A percentile compares a stretch with the other conserved stretches of the same genome.
Conservation (phyloP, 2,797 vertebrate genomes). For the Diglossa cyanea region DNA sequence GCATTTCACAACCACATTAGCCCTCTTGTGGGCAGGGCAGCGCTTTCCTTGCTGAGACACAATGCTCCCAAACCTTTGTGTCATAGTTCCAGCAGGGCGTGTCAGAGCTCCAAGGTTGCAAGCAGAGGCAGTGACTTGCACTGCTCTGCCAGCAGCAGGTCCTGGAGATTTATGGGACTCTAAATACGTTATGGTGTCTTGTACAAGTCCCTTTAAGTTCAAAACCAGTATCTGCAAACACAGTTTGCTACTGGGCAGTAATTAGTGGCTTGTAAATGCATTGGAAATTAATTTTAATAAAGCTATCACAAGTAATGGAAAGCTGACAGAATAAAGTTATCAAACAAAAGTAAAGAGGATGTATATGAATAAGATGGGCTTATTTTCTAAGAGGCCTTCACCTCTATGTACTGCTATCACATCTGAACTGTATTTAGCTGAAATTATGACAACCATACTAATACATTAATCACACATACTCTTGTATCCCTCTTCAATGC, state of each 20-base stretch:
- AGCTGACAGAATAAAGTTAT: background rate
- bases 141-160: background rate
- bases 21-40: background rate
- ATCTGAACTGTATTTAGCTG: background rate
- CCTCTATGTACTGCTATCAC: background rate
- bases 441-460: background rate
- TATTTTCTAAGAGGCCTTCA: background rate
- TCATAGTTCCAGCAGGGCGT: fast-evolving
- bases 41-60: background rate
- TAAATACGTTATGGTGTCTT: fast-evolving
- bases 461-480: background rate
- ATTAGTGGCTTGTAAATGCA: background rate
- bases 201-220: background rate
- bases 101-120: background rate
- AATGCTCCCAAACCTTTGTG: background rate
- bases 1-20: fast-evolving
- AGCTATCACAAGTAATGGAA: background rate
- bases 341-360: background rate
- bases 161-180: background rate
- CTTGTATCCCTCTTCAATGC: background rate
- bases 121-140: background rate
- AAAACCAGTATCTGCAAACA: background rate
- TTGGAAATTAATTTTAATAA: background rate
- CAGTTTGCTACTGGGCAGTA: background rate
- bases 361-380: background rate